Evolutionary conservation across 2,888 invertebrate genomes (phyloP), one percentile per base, ranked within the genome.

Genomic region (Hecatera dysodea): DNA sequence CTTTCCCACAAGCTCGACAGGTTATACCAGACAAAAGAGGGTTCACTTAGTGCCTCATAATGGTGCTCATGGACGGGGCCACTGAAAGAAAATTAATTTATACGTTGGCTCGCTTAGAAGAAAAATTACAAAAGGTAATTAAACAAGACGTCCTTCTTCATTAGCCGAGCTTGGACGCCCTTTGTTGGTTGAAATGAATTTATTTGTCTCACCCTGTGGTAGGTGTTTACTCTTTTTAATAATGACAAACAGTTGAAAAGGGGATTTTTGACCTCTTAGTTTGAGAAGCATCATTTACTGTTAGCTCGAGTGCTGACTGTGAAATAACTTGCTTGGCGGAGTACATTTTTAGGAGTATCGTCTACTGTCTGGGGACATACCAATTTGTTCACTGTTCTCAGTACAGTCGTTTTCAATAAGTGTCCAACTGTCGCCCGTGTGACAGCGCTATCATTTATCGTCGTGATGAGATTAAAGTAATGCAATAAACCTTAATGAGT

Each of bases 41-140:
- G 90, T 87, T 90, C 89, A 90, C 90, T 92, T 90, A 90, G 89
- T 84, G 86, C 86, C 84, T 87, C 84, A 87, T 91, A 92, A 92
- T 90, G 90, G 90, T 86, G 81, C 90, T 91, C 87, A 86, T 88
- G 87, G 88, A 85, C 88, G 87, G 83, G 83, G 87, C 88, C 78
- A 90, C 90, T 90, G 91, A 89, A 92, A 89, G 89, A 90, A 93
- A 94, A 92, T 93, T 91, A 93, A 93, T 93, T 94, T 94, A 93
- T 92, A 92, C 91, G 89, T 89, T 88, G 88, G 87, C 90, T 86
- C 90, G 90, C 90, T 93, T 90, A 90, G 90, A 88, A 90, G 88
- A 95, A 95, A 95, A 94, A 95, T 92, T 94, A 93, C 91, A 92
- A 93, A 93, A 93, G 93, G 92, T 94, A 95, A 95, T 94, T 94